Evolutionary conservation across 2,113 vertebrate species (phyloP), one percentile per base, ranked within the genome.

Genomic region (Archilochus colubris): DNA sequence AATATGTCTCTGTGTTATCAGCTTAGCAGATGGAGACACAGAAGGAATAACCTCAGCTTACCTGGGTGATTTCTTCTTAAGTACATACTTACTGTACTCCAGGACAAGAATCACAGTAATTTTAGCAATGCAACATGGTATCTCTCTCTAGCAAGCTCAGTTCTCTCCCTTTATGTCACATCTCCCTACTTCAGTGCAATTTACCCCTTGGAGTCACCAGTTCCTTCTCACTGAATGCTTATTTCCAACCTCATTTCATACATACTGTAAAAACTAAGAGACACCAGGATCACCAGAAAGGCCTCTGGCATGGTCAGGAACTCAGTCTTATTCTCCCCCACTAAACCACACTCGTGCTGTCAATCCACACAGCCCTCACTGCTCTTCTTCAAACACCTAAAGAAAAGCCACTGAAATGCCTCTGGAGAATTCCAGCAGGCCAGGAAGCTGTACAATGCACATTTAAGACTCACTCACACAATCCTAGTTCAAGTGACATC

Each of bases 1-100:
- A 98, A 97, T 98, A 98, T 98, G 98, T 98, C 97, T 97, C 95
- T 55, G 53, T 96, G 97, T 98, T 97, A 97, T 97, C 97, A 98
- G 98, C 97, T 98, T 98, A 98, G 95, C 97, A 97, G 94, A 97
- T 97, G 97, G 96, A 95, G 95, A 96, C 87, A 30, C 94, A 97
- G 93, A 97, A 97, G 95, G 93, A 96, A 91, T 96, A 97, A 96
- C 95, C 94, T 95, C 94, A 94, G 93, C 95, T 97, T 98, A 98
- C 98, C 98, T 98, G 96, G 86, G 51, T 91, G 97, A 92, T 97
- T 97, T 95, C 78, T 94, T 94, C 92, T 48, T 50, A 93, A 94
- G 73, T 40, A 89, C 28, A 24, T 44, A 53, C 63, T 84, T 78
- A 85, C 38, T 66, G 74, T 25, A 70, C 50, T 74, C 46, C 30